A percentile compares a stretch with the other conserved stretches of the same genome.
Conservation (phyloP, 1,140 invertebrate genomes). For the Drosophila sechellia region DNA sequence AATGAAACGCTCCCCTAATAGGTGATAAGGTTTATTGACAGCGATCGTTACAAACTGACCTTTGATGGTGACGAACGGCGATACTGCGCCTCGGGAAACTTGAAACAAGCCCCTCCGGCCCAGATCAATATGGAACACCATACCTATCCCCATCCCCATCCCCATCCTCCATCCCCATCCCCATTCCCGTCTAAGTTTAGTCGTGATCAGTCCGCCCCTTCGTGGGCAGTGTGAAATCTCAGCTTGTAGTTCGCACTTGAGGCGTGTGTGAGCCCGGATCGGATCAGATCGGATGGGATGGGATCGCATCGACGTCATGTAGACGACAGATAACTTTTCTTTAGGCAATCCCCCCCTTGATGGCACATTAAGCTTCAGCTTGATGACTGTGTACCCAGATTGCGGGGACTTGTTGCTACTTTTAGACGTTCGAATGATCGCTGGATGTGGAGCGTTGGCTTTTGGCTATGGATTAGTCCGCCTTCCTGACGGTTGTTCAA, state of each 20-base stretch:
- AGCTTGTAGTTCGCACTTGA: slow-evolving; percentile 40
- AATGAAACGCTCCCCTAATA: slow-evolving; percentile 17
- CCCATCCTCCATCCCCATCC: neutral
- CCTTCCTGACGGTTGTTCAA: slow-evolving; percentile 44
- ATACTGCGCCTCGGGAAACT: slow-evolving; percentile 52
- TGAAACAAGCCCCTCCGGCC: slow-evolving; percentile 58
- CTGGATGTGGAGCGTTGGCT: slow-evolving; percentile 24
- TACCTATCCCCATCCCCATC: neutral
- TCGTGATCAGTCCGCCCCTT: slow-evolving; percentile 51
- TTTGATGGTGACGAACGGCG: slow-evolving; percentile 37
- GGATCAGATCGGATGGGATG: slow-evolving; percentile 17
- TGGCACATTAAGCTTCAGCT: slow-evolving; percentile 71
- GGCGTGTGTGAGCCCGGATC: slow-evolving; percentile 27
- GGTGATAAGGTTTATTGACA: slow-evolving; percentile 79
- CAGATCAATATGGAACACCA: slow-evolving; percentile 6
- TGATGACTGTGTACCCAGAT: slow-evolving; percentile 73
- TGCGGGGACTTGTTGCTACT: slow-evolving; percentile 32
- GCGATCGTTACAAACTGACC: slow-evolving; percentile 61
- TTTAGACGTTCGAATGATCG: slow-evolving; percentile 20
- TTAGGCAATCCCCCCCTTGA: slow-evolving; percentile 78
- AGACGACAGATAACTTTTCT: slow-evolving; percentile 72
- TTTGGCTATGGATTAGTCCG: slow-evolving; percentile 5
- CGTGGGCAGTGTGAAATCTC: slow-evolving; percentile 53
- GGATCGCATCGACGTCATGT: slow-evolving; percentile 63
- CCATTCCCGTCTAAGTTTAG: neutral